These are phyloP conservation scores for Percopsis transmontana DNA, from an alignment of 2,113 vertebrate species.

Conservation along the genomic window DNA sequence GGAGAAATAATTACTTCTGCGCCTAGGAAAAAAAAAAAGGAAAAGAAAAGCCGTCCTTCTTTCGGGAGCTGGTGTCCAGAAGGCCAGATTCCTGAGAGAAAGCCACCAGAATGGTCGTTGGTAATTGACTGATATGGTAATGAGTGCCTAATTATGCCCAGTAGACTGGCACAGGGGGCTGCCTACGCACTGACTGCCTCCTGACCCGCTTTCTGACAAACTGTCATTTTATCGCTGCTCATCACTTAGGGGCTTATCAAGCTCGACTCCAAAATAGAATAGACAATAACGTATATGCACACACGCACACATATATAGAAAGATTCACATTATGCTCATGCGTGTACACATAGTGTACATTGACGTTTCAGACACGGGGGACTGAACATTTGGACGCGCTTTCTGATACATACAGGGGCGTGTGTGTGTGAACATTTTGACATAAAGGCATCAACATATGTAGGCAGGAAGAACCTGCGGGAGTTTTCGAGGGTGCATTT, in stretches of 20 bases:
- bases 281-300: conserved; percentile 39
- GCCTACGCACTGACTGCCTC: conserved; percentile 67
- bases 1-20: conserved; percentile 72
- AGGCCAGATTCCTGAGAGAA: conserved; percentile 82
- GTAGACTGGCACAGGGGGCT: conserved; percentile 54
- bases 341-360: conserved; percentile 5
- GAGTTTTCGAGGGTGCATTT: neutral
- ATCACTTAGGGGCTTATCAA: conserved; percentile 77
- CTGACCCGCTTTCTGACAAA: conserved; percentile 81
- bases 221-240: conserved; percentile 76
- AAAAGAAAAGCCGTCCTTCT: conserved; percentile 62
- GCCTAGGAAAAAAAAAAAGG: conserved; percentile 47
- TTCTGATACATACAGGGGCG: conserved; percentile 27
- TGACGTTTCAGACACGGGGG: neutral
- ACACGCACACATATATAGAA: conserved; percentile 12
- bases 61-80: conserved; percentile 74
- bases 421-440: conserved; percentile 30
- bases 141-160: conserved; percentile 79
- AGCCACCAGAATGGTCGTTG: conserved; percentile 69
- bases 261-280: conserved; percentile 76
- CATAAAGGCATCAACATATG: too few relatives aligned
- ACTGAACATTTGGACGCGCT: conserved; percentile 38
- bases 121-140: conserved; percentile 82
- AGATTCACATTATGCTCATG: conserved; percentile 13
- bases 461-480: too few relatives aligned